A percentile compares a stretch with the other conserved stretches of the same genome.
phyloP scores from a whole-genome alignment of 2,113 vertebrate species.

The Trogon surrucura region DNA sequence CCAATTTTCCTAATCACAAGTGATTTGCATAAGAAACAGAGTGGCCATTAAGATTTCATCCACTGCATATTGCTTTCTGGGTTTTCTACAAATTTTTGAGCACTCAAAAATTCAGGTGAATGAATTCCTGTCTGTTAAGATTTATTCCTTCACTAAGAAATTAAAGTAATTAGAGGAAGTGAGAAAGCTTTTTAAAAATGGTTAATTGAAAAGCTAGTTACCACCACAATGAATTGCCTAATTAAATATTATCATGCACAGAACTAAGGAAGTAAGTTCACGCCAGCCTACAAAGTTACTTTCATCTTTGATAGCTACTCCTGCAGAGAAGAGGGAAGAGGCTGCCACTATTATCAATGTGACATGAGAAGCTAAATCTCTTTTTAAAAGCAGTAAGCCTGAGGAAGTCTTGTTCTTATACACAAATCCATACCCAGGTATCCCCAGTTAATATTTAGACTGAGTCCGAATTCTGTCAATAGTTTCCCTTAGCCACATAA shows the following conservation, averaged over 20 bases:
- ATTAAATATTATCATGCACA: conserved; percentile 49
- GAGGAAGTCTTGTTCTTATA: background rate
- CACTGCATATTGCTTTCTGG: background rate
- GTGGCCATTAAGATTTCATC: background rate
- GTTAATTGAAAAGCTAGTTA: conserved; percentile 37
- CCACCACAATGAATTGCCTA: conserved; percentile 26
- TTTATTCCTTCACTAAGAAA: conserved; percentile 1
- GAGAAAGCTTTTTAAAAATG: background rate
- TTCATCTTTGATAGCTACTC: conserved; percentile 23
- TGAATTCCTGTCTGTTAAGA: background rate
- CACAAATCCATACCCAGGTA: background rate
- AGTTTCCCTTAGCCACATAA: background rate
- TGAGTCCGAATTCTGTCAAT: background rate
- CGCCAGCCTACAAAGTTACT: background rate
- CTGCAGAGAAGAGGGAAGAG: conserved; percentile 6
- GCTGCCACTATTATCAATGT: background rate
- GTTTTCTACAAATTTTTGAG: background rate
- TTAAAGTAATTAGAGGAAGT: conserved; percentile 19
- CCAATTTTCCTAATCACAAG: background rate
- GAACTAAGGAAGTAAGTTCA: conserved; percentile 15
- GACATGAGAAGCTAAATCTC: background rate
- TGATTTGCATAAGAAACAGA: background rate
- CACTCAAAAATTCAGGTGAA: background rate
- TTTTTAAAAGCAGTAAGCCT: background rate
- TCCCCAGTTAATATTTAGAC: background rate